Percentiles rank a stretch among this genome's conserved stretches.
phyloP scores from a whole-genome alignment of 2,797 vertebrate species.

The Tympanoctomys barrerae region DNA sequence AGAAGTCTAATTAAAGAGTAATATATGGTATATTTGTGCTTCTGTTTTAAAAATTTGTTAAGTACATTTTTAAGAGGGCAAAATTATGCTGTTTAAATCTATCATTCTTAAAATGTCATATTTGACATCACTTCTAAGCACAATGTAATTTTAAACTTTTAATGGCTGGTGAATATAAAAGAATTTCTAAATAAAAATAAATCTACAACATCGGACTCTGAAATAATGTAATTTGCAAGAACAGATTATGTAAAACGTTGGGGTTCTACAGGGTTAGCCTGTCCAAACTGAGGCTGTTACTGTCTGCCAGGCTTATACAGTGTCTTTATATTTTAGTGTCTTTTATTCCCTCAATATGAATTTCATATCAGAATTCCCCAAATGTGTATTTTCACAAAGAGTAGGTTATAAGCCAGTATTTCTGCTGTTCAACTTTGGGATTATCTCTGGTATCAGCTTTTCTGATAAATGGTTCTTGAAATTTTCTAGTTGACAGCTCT shows the following conservation, averaged over 20 bases:
- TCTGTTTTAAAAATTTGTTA: constrained; percentile 60
- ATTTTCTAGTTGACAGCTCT: neutral
- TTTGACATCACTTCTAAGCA: constrained; percentile 20
- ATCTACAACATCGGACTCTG: constrained; percentile 10
- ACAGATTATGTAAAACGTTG: neutral
- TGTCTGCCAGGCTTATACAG: neutral
- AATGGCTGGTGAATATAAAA: constrained; percentile 44
- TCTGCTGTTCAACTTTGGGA: neutral
- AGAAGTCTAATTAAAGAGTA: constrained; percentile 77
- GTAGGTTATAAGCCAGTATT: neutral
- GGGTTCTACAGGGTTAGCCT: neutral
- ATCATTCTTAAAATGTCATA: constrained; percentile 1
- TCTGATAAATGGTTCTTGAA: neutral
- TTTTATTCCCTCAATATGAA: constrained; percentile 44
- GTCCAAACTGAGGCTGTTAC: neutral
- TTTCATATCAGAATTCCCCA: constrained; percentile 62
- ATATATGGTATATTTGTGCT: constrained; percentile 69
- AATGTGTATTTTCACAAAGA: constrained; percentile 56
- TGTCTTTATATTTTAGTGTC: neutral
- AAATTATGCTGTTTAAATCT: constrained; percentile 48
- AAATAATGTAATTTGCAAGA: constrained; percentile 62
- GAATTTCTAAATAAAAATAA: constrained; percentile 61
- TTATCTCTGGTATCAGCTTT: neutral
- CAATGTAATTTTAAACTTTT: constrained; percentile 66
- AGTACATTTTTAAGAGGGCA: neutral